Evolutionary conservation across 2,113 vertebrate species (phyloP).

Genomic region (Sinocyclocheilus anophthalmus): DNA sequence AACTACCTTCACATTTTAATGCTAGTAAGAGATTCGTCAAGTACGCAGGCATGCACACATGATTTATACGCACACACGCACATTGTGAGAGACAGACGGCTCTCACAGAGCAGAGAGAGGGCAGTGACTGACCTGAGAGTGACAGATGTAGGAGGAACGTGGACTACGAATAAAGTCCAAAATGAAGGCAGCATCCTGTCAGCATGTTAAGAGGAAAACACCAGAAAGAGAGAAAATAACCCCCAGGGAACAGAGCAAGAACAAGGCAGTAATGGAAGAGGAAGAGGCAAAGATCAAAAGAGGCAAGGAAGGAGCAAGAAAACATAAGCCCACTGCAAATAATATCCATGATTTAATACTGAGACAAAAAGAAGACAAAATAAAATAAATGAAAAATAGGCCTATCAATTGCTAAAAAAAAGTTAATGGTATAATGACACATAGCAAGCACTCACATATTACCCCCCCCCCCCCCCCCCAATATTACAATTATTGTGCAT

Average conservation of each 20-base stretch:
- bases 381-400: not conserved
- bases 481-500: not conserved
- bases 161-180: conserved; percentile 94
- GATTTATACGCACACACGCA: conserved; percentile 27
- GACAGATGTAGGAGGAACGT: conserved; percentile 81
- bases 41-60: conserved; percentile 9
- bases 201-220: conserved; percentile 62
- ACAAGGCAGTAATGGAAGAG: not conserved
- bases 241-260: conserved; percentile 21
- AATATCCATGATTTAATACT: not conserved
- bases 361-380: not conserved
- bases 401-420: not conserved
- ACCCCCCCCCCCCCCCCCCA: not conserved
- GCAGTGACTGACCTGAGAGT: conserved; percentile 86
- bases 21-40: not conserved
- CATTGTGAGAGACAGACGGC: not conserved
- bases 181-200: conserved; percentile 80
- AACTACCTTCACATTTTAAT: not conserved
- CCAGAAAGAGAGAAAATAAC: conserved; percentile 35
- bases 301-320: conserved; percentile 34
- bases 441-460: not conserved
- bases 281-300: conserved; percentile 31
- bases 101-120: conserved; percentile 8
- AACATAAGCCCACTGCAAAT: conserved; percentile 2
- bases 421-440: not conserved